Evolutionary conservation across 2,113 vertebrate species (phyloP).

Genomic region (Entomyzon cyanotis): DNA sequence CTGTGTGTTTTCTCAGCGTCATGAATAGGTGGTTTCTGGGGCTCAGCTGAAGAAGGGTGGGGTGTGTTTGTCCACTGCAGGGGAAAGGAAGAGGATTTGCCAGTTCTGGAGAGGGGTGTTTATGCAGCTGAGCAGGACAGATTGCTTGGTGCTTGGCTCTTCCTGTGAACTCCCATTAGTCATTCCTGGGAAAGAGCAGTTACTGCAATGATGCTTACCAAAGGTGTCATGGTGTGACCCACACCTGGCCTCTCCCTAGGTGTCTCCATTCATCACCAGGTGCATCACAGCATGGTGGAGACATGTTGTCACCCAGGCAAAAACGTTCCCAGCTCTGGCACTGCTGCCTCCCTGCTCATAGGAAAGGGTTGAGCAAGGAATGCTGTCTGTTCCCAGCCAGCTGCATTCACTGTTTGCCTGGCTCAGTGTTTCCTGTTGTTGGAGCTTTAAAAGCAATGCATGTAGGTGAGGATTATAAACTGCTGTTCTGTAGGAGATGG

Average conservation of each 20-base stretch:
- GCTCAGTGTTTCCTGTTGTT: not conserved
- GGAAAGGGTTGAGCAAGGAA: not conserved
- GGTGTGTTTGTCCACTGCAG: not conserved
- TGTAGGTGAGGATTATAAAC: not conserved
- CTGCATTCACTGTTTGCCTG: fast-evolving
- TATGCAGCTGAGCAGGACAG: not conserved
- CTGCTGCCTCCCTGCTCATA: fast-evolving
- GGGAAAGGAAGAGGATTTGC: not conserved
- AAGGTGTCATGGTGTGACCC: not conserved
- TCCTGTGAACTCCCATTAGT: not conserved
- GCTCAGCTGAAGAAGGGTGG: not conserved
- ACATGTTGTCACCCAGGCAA: fast-evolving
- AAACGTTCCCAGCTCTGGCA: not conserved
- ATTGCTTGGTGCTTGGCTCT: not conserved
- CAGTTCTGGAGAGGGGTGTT: not conserved
- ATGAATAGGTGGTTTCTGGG: not conserved
- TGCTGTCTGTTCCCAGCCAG: not conserved
- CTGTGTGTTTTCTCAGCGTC: not conserved
- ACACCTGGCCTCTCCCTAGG: not conserved
- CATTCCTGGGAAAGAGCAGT: not conserved
- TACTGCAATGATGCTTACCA: fast-evolving
- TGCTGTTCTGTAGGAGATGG: not conserved
- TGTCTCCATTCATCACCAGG: not conserved
- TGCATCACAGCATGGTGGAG: fast-evolving
- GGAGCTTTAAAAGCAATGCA: not conserved